Evolutionary conservation across 2,797 vertebrate species (phyloP).

Genomic region (Poecilia wingei): DNA sequence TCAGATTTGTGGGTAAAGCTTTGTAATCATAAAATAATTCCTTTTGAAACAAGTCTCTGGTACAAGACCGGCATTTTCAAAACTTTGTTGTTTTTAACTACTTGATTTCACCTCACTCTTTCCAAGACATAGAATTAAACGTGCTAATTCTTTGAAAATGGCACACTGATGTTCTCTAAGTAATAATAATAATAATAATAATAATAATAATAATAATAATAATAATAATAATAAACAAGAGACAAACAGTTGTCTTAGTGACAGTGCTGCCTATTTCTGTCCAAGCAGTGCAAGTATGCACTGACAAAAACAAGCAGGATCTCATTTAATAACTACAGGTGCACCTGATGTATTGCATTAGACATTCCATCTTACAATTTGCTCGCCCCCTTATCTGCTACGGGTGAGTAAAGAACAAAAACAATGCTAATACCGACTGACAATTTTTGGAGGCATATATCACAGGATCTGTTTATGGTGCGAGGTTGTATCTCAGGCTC

Average conservation of each 20-base stretch:
- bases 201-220: conserved; percentile 4
- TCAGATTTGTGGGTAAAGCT: not conserved
- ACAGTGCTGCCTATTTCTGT: conserved; percentile 32
- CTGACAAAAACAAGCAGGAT: conserved; percentile 54
- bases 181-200: conserved; percentile 10
- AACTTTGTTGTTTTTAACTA: conserved; percentile 22
- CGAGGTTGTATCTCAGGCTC: conserved; percentile 75
- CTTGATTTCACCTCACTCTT: conserved; percentile 17
- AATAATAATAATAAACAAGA: conserved; percentile 18
- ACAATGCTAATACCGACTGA: conserved; percentile 79
- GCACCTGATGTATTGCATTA: conserved; percentile 56
- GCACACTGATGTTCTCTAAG: conserved; percentile 4
- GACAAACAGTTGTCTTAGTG: conserved; percentile 45
- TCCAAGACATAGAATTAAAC: conserved; percentile 10
- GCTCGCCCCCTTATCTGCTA: conserved; percentile 62
- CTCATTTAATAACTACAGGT: conserved; percentile 69
- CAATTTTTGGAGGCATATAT: conserved; percentile 77
- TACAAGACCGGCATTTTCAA: not conserved
- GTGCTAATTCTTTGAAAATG: conserved; percentile 18
- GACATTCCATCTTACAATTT: conserved; percentile 67
- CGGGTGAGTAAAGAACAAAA: conserved; percentile 79
- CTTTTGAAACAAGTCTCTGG: conserved; percentile 11
- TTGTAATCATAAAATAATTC: conserved; percentile 8
- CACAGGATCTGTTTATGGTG: conserved; percentile 78
- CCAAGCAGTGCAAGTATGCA: conserved; percentile 31